A percentile compares a stretch with the other conserved stretches of the same genome.
These are phyloP conservation scores for Caenorhabditis japonica DNA, from an alignment of 2,888 invertebrate species.

Conservation along the genomic window DNA sequence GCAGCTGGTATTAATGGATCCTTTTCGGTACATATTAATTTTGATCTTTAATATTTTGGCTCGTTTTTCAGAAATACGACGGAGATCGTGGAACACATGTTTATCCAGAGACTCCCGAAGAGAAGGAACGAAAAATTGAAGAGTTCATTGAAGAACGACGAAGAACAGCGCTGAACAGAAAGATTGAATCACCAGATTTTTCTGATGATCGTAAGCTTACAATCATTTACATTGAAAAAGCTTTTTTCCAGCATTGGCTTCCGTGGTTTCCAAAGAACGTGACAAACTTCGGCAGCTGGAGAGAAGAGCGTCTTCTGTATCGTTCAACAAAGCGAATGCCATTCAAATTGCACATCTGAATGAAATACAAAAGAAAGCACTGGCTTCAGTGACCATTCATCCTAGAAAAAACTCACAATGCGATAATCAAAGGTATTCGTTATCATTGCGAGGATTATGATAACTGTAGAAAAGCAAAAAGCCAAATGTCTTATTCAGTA, in stretches of 20 bases:
- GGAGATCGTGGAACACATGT: constrained; percentile 55
- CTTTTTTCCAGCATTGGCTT: constrained; percentile 46
- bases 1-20: constrained; percentile 56
- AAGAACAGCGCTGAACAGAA: neutral
- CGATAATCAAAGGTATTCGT: constrained; percentile 12
- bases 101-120: constrained; percentile 41
- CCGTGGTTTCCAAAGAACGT: constrained; percentile 51
- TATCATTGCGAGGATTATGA: constrained; percentile 24
- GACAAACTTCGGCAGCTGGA: constrained; percentile 50
- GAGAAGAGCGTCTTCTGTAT: constrained; percentile 57
- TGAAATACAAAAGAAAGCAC: constrained; percentile 29
- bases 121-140: constrained; percentile 34
- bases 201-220: constrained; percentile 25
- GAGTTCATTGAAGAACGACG: constrained; percentile 36
- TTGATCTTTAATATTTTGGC: neutral
- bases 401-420: constrained; percentile 4
- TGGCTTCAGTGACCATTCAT: constrained; percentile 11
- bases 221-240: neutral
- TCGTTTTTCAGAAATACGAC: constrained; percentile 54
- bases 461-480: neutral
- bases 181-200: constrained; percentile 25
- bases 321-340: constrained; percentile 50
- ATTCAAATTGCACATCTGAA: constrained; percentile 26
- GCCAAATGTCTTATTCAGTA: constrained; percentile 11
- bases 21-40: constrained; percentile 38